Evolutionary conservation across 2,113 vertebrate genomes (phyloP), one percentile per base, ranked within the genome.

Genomic region (Eudyptes chrysolophus): DNA sequence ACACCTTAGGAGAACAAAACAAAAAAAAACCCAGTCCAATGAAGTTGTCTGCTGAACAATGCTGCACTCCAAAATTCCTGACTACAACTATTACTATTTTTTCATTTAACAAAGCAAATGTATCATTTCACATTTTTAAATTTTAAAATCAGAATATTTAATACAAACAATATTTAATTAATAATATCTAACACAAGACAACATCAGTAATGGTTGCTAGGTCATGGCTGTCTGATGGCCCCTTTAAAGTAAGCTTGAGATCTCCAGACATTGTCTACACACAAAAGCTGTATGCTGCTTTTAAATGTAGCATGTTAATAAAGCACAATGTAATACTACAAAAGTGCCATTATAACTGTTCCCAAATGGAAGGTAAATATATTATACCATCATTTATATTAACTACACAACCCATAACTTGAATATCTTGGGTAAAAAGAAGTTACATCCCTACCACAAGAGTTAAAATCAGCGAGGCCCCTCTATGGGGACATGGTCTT

Each of bases 1-100:
- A 99, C 99, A 99, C 99, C 99, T 99, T 97, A 85, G 94, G 96
- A 94, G 91, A 96, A 97, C 85, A 72, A 93, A 97, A 97, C 86
- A 78, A 97, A 89, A 65, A 44, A 87, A 95, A 86, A 88, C 72
- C 90, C 82, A 95, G 82, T 93, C 92, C 79, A 93, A 11, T 94
- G 54, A 97, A 93, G 84, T 52, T 87, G 68, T 90, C 89, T 92
- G 82, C 85, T 70, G 62, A 93, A 94, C 49, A 94, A 89, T 52
- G 36, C 61, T 71, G 84, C 65, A 51, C 66, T 76, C 48, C 46
- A 85, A 60, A 89, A 88, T 92, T 93, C 51, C 78, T 17, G 4
- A 84, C 68, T 69, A 70, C 24, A 74, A n/a, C 77, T 90, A 61
- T 29, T n/a, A 80, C 24, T 49, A 40, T 36, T 34, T 76, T 70